Evolutionary conservation across 2,113 vertebrate species (phyloP).

Genomic region (Corydoras sp.): DNA sequence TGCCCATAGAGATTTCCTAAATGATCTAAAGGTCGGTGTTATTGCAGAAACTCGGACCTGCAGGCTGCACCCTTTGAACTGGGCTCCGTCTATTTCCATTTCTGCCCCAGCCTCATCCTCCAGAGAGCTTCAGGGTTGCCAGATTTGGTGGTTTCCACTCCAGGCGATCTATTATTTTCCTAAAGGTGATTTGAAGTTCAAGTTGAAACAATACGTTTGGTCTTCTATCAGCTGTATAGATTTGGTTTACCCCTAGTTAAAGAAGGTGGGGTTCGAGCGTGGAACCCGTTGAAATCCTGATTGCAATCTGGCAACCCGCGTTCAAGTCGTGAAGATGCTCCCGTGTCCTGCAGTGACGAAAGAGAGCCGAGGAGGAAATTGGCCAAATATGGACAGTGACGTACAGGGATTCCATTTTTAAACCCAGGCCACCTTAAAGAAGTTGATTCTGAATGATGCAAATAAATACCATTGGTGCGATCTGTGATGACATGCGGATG

Average conservation of each 20-base stretch:
- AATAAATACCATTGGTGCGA: no score
- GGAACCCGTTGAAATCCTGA: no score
- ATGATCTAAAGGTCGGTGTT: no score
- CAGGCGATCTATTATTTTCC: no score
- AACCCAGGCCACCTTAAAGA: conserved; percentile 6
- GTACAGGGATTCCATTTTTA: conserved; percentile 45
- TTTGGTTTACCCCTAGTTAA: neutral
- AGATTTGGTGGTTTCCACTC: neutral
- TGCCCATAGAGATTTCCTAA: no score
- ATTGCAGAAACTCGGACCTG: no score
- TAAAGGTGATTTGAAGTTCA: no score
- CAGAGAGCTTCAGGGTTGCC: neutral
- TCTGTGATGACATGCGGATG: no score
- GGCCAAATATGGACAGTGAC: conserved; percentile 51
- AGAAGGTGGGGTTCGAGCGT: no score
- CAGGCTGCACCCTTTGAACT: neutral
- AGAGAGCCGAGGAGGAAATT: conserved; percentile 37
- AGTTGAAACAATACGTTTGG: no score
- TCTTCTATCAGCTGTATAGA: no score
- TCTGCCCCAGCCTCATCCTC: neutral
- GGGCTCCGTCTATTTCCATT: conserved; percentile 13
- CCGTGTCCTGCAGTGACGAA: conserved; percentile 35
- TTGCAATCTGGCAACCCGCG: conserved; percentile 16
- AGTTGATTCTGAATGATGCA: neutral
- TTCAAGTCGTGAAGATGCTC: conserved; percentile 9